Evolutionary conservation across 2,797 vertebrate genomes (phyloP).

Genomic region (Chelonia mydas): DNA sequence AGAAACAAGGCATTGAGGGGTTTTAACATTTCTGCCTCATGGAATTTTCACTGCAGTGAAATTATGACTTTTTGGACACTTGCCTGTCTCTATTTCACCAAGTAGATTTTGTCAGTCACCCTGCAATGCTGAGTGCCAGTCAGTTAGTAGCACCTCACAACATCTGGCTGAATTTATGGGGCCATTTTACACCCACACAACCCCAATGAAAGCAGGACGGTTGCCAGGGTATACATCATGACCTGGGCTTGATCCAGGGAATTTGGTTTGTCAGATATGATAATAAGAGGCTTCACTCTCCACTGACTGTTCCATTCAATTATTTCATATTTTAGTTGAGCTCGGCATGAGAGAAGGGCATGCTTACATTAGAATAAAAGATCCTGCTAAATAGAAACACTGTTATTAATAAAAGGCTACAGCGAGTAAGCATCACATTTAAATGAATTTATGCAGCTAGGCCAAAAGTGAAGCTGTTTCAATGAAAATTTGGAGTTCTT

Average conservation of each 20-base stretch:
- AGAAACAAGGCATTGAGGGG: background rate
- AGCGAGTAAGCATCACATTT: background rate
- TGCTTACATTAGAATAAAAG: background rate
- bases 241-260: background rate
- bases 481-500: background rate
- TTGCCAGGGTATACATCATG: fast-evolving
- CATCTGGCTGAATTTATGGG: background rate
- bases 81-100: background rate
- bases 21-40: background rate
- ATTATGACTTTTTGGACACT: background rate
- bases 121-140: fast-evolving
- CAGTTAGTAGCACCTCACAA: fast-evolving
- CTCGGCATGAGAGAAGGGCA: background rate
- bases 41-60: background rate
- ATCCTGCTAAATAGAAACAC: background rate
- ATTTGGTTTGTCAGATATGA: fast-evolving
- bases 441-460: background rate
- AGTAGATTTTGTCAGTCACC: fast-evolving
- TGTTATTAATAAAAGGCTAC: background rate
- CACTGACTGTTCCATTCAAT: fast-evolving
- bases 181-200: background rate
- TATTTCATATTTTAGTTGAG: background rate
- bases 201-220: fast-evolving
- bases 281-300: background rate
- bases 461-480: fast-evolving